phyloP scores from a whole-genome alignment of 1,140 invertebrate genomes.

The Nymphalis io region DNA sequence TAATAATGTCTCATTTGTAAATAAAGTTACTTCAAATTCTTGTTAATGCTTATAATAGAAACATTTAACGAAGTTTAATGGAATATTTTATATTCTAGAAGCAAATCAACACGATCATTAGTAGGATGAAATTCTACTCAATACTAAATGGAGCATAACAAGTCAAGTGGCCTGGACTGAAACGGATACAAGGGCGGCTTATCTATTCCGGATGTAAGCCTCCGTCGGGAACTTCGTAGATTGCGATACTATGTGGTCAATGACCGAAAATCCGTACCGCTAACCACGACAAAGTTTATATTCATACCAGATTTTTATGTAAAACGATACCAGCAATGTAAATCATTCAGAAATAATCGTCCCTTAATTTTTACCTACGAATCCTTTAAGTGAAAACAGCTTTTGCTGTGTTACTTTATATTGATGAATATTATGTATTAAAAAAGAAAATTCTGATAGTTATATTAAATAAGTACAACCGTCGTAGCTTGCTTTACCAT shows the following conservation, averaged over 20 bases:
- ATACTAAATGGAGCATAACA: constrained; percentile 37
- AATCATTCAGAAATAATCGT: not conserved
- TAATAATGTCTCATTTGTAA: too few species aligned
- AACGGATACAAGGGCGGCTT: constrained; percentile 50
- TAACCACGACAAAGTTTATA: not conserved
- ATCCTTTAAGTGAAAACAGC: not conserved
- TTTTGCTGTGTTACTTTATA: not conserved
- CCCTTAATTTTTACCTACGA: not conserved
- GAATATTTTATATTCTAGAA: constrained; percentile 23
- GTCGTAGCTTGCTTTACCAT: too few species aligned
- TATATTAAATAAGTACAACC: too few species aligned
- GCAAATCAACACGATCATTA: constrained; percentile 33
- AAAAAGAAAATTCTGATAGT: not conserved
- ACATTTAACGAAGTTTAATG: not conserved
- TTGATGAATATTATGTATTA: not conserved
- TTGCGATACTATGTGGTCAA: constrained; percentile 17
- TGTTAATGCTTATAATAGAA: not conserved
- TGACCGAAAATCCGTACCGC: not conserved
- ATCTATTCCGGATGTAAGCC: constrained; percentile 47
- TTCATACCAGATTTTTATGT: not conserved
- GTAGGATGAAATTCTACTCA: constrained; percentile 32
- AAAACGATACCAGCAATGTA: not conserved
- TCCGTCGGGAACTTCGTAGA: constrained; percentile 23
- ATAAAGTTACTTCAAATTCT: too few species aligned
- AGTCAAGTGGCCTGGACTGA: constrained; percentile 35